A percentile compares a stretch with the other conserved stretches of the same genome.
Conservation (phyloP, 2,888 invertebrate genomes). For the Leptinotarsa peninsularis region DNA sequence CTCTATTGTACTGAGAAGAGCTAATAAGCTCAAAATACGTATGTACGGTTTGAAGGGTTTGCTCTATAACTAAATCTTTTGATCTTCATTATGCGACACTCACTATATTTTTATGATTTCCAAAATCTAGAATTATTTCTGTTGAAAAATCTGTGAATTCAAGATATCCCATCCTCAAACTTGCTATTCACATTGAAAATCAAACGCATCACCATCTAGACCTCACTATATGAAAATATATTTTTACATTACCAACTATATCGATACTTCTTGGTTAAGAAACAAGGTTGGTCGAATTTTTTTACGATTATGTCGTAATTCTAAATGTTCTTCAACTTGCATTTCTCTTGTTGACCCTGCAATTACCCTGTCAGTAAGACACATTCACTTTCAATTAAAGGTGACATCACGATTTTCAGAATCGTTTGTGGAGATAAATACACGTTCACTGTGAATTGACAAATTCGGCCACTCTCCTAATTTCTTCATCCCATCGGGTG, state of each 20-base stretch:
- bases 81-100: no score
- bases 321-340: background rate
- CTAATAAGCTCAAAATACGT: no score
- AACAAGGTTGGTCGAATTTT: slow-evolving; percentile 3
- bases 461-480: background rate
- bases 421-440: slow-evolving; percentile 1
- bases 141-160: no score
- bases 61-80: no score
- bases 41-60: no score
- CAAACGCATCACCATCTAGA: no score
- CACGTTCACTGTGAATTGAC: background rate
- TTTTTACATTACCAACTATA: background rate
- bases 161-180: no score
- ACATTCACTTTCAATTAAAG: slow-evolving; percentile 12
- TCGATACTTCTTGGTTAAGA: background rate
- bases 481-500: background rate
- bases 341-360: slow-evolving; percentile 17
- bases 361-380: slow-evolving; percentile 3
- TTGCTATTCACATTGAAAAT: no score
- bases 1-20: no score
- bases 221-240: no score
- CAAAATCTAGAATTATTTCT: no score
- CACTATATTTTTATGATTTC: no score
- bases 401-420: slow-evolving; percentile 10
- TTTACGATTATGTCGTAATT: slow-evolving; percentile 10